phyloP scores from a whole-genome alignment of 2,797 vertebrate species.

The Macropus fuliginosus region DNA sequence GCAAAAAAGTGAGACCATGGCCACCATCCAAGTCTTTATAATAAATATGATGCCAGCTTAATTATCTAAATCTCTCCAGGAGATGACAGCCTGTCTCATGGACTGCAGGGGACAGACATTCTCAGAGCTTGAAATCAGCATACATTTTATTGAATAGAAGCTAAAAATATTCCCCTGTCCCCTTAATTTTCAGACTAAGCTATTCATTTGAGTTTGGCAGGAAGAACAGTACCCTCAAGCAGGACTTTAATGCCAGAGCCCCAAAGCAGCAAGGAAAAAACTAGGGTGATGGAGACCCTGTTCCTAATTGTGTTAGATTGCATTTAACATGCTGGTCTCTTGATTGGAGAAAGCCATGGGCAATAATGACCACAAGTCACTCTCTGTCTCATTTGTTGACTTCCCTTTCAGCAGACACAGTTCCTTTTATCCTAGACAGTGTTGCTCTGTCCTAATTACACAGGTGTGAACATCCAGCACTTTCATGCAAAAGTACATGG shows the following conservation, averaged over 20 bases:
- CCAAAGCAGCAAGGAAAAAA: neutral
- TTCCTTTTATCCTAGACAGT: constrained; percentile 71
- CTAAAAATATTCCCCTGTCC: neutral
- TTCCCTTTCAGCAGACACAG: constrained; percentile 2
- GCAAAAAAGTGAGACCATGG: neutral
- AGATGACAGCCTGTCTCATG: neutral
- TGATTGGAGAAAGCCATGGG: neutral
- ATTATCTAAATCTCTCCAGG: neutral
- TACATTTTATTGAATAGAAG: neutral
- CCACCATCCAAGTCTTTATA: neutral
- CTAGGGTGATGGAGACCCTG: neutral
- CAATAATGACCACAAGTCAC: neutral
- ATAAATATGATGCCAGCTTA: neutral
- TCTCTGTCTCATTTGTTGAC: neutral
- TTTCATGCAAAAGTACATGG: constrained; percentile 39
- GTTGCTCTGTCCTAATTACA: neutral
- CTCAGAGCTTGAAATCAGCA: neutral
- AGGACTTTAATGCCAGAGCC: neutral
- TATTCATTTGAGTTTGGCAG: neutral
- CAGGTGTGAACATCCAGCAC: constrained; percentile 54
- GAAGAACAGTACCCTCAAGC: neutral
- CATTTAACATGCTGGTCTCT: neutral
- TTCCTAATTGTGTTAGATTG: neutral
- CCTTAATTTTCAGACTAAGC: neutral
- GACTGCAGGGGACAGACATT: neutral